Evolutionary conservation across 2,888 invertebrate genomes (phyloP), one percentile per base, ranked within the genome.

Genomic region (Volucella bombylans): DNA sequence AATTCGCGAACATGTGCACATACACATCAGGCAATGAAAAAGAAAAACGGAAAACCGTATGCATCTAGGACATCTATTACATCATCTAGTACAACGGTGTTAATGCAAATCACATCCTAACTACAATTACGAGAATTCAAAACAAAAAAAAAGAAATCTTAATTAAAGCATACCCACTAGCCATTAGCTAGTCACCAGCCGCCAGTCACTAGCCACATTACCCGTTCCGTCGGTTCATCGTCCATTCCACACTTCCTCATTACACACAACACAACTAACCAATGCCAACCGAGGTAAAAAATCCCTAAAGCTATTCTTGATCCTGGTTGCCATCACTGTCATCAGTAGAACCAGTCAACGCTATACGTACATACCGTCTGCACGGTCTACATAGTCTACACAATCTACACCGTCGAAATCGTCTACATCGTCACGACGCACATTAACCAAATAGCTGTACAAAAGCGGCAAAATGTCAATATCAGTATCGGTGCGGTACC

Each of bases 391-490:
- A 41, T n/a, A 41, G 8, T 6, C 31, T 31, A 31, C 2, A 31
- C 31, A 4, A 31, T 31, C 6, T 31, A 55, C 12, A 55, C 1
- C 31, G 55, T 12, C 31, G 55, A 23, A n/a, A 15, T 67, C 38
- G 67, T 65, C 72, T 67, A 49, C 41, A 67, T 54, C 71, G 45
- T 15, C 61, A 50, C 59, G 64, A 74, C 47, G 69, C 79, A 74
- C 83, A 83, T 57, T 74, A 74, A 79, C 83, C 80, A 74, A 83
- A 83, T 83, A 67, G 80, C 80, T 55, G 80, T 80, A 71, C 83
- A 83, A 80, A 80, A 71, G 83, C 80, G 74, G 74, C 80, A 83
- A 83, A 83, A 83, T 71, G 83, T 83, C 80, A 83, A 83, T 83
- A 83, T 71, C 80, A 71, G 80, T 83, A 83, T 80, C 83, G 83